Percentiles rank a stretch among this genome's conserved stretches.
These are phyloP conservation scores for Hydrolagus colliei DNA, from an alignment of 2,797 vertebrate genomes.

Conservation along the genomic window DNA sequence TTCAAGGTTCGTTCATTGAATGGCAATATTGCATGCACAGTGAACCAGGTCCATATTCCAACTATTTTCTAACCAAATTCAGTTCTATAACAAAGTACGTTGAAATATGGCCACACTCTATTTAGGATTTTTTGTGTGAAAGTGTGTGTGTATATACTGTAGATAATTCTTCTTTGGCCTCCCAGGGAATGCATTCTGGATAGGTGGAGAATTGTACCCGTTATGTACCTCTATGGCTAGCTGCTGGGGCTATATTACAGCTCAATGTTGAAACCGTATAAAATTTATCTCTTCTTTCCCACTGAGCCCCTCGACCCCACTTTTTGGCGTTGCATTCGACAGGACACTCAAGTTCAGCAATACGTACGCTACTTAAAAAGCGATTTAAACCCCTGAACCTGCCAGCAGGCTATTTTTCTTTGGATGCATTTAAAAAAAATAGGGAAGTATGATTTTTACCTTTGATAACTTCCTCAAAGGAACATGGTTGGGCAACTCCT, in stretches of 20 bases:
- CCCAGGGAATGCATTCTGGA: neutral
- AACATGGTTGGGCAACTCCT: slow-evolving; percentile 76
- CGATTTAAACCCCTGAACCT: neutral
- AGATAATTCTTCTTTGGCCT: neutral
- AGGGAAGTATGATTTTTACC: slow-evolving; percentile 50
- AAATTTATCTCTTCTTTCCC: neutral
- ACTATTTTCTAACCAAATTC: no score
- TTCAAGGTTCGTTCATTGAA: no score
- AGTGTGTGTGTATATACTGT: no score
- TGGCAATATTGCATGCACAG: no score
- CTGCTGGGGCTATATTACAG: neutral
- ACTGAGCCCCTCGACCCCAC: neutral
- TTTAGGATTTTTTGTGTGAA: no score
- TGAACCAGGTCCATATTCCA: no score
- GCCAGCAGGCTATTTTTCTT: neutral
- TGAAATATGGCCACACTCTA: no score
- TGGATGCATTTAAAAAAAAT: neutral
- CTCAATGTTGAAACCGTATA: neutral
- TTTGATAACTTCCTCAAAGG: slow-evolving; percentile 89
- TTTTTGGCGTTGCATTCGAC: neutral
- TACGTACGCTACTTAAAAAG: neutral
- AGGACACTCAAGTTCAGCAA: neutral
- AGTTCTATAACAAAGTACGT: no score
- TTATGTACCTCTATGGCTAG: neutral
- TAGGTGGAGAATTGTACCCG: neutral